Base-by-base conservation (phyloP, 2,797 vertebrate species). In the Yasuhikotakia modesta region DNA sequence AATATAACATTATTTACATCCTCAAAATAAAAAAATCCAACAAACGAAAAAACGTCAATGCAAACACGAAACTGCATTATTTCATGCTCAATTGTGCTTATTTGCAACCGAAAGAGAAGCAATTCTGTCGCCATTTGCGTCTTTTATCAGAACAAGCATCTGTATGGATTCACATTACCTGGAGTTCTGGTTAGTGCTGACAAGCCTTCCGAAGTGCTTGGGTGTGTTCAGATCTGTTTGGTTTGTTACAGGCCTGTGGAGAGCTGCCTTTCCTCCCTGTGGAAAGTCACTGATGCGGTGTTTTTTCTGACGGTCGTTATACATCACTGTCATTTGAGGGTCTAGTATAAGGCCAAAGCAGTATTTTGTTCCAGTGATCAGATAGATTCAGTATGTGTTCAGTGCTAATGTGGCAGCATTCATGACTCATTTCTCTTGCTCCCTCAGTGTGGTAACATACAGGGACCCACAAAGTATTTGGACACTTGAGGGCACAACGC, bases 321-420 rank as follows among this genome's bases (percentile, higher is more conserved):
- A 76, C 19, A 79, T 79, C 76, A 73, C 63, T 78, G 76, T 83
- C 80, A 30, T 60, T 27, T 76, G 35, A 50, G 39, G 73, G 46
- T 69, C 57, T 14, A 39, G 63, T 77, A 73, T 69, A 68, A 57
- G 70, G 79, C 70, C 71, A 69, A 76, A 73, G 76, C 22, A 75
- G 53, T 76, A 75, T 81, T 79, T 85, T 60, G 70, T 84, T 69
- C 79, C 72, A 53, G 39, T 84, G 81, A 81, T 82, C 70, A 67
- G 71, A 79, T 45, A 72, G 72, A 60, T 64, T 70, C 71, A 67
- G 24, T n/a, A 16, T 32, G 70, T 64, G 71, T 79, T 79, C 22
- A 75, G 27, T 32, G 39, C 79, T 78, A 80, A 84, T 75, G 72
- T 80, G 82, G 53, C 79, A 81, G 82, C 46, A 76, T 78, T 82